These are phyloP conservation scores for Hydractinia echinata DNA, from an alignment of 30 jellyfish, hydroid and myxozoan species.

Conservation along the genomic window DNA sequence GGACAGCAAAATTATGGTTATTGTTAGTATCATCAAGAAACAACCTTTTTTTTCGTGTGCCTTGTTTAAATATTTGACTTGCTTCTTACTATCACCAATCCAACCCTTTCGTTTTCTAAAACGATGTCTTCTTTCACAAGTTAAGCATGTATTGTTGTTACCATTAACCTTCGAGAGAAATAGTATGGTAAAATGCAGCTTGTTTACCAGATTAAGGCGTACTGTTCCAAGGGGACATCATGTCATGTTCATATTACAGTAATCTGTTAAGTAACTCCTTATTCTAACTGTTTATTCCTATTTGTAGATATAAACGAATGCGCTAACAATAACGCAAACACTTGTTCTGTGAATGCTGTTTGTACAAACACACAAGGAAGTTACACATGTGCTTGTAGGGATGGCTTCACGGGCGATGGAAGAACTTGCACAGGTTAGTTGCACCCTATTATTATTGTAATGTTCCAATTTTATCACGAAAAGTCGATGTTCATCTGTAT, in stretches of 20 bases:
- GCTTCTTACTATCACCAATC: too few species aligned
- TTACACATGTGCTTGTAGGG: slow-evolving; percentile 18
- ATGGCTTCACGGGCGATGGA: slow-evolving; percentile 8
- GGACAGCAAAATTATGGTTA: too few species aligned
- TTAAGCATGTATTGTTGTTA: too few species aligned
- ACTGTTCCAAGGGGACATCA: neutral
- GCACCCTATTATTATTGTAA: neutral
- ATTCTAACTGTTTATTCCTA: neutral
- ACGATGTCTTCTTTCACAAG: too few species aligned
- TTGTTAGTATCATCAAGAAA: too few species aligned
- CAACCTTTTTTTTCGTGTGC: too few species aligned
- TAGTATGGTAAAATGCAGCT: too few species aligned
- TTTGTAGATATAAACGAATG: slow-evolving; percentile 2
- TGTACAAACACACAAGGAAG: slow-evolving; percentile 10
- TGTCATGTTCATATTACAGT: neutral
- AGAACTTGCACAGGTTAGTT: slow-evolving; percentile 7
- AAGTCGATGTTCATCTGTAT: too few species aligned
- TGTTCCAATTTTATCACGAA: neutral
- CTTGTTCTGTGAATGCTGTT: neutral
- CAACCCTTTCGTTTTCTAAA: too few species aligned
- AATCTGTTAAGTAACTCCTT: neutral
- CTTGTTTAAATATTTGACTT: too few species aligned
- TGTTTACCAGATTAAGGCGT: neutral
- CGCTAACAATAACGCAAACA: neutral
- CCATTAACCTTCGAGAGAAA: too few species aligned